Percentiles rank a stretch among this genome's conserved stretches.
Conservation (phyloP, 1,140 invertebrate genomes). For the Lucilia cuprina region DNA sequence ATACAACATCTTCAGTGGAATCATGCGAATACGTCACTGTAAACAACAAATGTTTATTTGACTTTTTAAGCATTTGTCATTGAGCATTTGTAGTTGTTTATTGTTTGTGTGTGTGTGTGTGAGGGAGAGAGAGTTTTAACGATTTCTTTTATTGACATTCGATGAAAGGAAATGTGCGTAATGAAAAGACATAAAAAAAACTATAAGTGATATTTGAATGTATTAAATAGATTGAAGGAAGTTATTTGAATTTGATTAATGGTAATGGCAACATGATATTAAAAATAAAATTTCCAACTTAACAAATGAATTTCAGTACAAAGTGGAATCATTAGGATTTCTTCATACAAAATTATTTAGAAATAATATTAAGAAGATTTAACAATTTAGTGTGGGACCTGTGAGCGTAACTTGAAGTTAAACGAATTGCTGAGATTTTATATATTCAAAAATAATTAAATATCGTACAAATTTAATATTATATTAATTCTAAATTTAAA, state of each 20-base stretch:
- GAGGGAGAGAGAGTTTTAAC: neutral
- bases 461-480: too few species aligned
- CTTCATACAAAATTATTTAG: too few species aligned
- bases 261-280: neutral
- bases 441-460: too few species aligned
- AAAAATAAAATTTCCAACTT: neutral
- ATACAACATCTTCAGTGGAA: neutral
- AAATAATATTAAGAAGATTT: too few species aligned
- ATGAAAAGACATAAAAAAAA: too few species aligned
- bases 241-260: conserved; percentile 3
- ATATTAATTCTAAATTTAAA: too few species aligned
- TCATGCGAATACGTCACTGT: neutral
- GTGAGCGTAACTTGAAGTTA: too few species aligned
- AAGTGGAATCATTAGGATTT: too few species aligned
- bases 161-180: too few species aligned
- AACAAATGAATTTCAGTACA: neutral
- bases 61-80: neutral
- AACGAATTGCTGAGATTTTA: too few species aligned
- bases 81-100: neutral
- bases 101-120: neutral
- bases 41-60: neutral
- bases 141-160: neutral
- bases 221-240: neutral
- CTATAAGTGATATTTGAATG: too few species aligned
- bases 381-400: too few species aligned